phyloP scores from a whole-genome alignment of 2,888 invertebrate species.

The Ctenicera cuprea region DNA sequence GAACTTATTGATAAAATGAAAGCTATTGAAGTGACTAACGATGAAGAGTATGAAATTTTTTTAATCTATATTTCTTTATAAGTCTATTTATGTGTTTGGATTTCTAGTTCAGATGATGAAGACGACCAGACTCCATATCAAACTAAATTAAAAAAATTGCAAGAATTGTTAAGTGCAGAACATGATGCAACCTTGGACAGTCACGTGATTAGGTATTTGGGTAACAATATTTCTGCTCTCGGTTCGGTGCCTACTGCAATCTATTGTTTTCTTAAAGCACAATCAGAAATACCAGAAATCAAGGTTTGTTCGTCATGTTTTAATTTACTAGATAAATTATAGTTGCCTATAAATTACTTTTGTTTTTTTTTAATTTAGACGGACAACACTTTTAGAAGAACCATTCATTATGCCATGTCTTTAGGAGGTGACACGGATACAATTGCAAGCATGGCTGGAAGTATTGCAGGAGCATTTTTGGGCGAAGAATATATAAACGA shows the following conservation, averaged over 20 bases:
- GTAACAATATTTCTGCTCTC: constrained; percentile 79
- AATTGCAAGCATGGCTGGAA: constrained; percentile 84
- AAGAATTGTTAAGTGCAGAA: constrained; percentile 72
- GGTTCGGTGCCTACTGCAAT: constrained; percentile 84
- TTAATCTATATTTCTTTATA: neutral
- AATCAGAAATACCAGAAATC: constrained; percentile 73
- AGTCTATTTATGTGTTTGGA: neutral
- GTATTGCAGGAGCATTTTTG: constrained; percentile 81
- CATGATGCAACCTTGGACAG: constrained; percentile 71
- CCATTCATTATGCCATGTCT: constrained; percentile 81
- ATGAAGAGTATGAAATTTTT: constrained; percentile 63
- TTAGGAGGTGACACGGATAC: constrained; percentile 88
- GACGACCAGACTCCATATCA: constrained; percentile 72
- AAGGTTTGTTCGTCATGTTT: constrained; percentile 66
- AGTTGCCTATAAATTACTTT: no score
- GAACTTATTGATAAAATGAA: constrained; percentile 75
- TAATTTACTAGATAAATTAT: neutral
- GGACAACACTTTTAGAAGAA: constrained; percentile 77
- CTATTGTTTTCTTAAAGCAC: constrained; percentile 79
- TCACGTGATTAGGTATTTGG: constrained; percentile 75
- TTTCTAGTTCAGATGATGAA: constrained; percentile 34
- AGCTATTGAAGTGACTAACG: constrained; percentile 73
- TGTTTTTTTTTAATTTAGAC: constrained; percentile 69
- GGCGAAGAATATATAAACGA: constrained; percentile 76
- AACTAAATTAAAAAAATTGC: constrained; percentile 74